A percentile compares a stretch with the other conserved stretches of the same genome.
phyloP scores from a whole-genome alignment of 2,888 invertebrate species.

The Pristionchus entomophagus region DNA sequence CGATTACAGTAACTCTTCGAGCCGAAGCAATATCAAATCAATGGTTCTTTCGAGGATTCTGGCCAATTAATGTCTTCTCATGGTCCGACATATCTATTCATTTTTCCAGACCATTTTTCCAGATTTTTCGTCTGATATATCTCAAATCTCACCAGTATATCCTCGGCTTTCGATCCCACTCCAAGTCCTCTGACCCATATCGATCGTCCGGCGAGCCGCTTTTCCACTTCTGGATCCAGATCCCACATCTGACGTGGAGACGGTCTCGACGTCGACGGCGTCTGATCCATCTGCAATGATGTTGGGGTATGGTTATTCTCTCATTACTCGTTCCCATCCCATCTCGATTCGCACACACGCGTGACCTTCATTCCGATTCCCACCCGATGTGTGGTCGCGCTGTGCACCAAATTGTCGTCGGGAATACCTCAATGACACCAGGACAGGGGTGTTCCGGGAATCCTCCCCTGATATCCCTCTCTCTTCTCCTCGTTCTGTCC shows the following conservation, averaged over 20 bases:
- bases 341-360: not conserved
- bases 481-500: constrained; percentile 10
- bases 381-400: not conserved
- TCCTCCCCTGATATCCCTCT: not conserved
- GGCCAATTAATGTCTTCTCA: too few species aligned
- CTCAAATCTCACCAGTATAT: constrained; percentile 7
- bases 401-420: not conserved
- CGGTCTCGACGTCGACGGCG: not conserved
- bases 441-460: not conserved
- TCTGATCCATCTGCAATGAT: constrained; percentile 16
- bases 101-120: too few species aligned
- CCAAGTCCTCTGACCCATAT: constrained; percentile 39
- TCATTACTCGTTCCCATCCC: too few species aligned
- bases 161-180: not conserved
- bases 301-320: not conserved
- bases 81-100: too few species aligned
- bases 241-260: constrained; percentile 39
- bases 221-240: not conserved
- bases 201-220: not conserved
- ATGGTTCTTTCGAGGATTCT: too few species aligned
- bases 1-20: too few species aligned
- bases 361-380: not conserved
- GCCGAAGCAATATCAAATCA: too few species aligned
- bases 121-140: not conserved
- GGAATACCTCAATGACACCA: not conserved